Conservation (phyloP, 1,140 invertebrate genomes). For the Brachionus manjavacas region DNA sequence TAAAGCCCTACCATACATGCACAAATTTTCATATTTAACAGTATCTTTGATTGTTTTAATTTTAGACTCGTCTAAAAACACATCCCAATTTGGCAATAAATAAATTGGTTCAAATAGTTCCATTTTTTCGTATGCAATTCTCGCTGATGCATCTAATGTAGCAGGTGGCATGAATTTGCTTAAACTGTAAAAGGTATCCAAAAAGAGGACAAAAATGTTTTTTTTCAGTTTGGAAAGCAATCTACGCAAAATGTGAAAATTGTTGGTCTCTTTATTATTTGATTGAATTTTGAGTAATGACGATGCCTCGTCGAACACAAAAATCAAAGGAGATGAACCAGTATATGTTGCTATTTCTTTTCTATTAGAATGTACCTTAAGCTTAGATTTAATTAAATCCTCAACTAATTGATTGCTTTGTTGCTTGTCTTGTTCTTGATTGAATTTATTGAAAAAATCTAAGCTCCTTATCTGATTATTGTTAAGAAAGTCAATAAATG, state of each 20-base stretch:
- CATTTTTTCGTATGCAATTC: background rate
- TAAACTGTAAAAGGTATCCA: background rate
- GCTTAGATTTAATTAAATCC: background rate
- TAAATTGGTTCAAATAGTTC: conserved; percentile 3
- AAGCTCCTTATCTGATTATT: background rate
- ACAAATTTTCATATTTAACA: too few relatives aligned
- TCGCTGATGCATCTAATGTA: background rate
- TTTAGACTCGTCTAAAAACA: background rate
- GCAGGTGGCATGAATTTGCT: background rate
- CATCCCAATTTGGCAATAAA: conserved; percentile 5
- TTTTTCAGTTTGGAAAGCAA: background rate
- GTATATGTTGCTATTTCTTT: background rate
- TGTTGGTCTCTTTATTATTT: background rate
- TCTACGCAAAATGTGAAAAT: background rate
- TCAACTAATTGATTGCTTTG: background rate
- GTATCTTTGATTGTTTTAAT: background rate
- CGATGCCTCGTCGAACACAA: background rate
- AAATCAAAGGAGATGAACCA: background rate
- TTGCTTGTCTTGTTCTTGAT: background rate
- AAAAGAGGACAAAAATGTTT: background rate
- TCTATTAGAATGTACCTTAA: background rate
- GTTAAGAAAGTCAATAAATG: background rate
- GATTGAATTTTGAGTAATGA: background rate
- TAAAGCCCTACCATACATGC: too few relatives aligned
- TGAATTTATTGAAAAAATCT: background rate